Percentiles rank a stretch among this genome's conserved stretches.
phyloP scores from a whole-genome alignment of 1,140 invertebrate species.

The Papilio glaucus region DNA sequence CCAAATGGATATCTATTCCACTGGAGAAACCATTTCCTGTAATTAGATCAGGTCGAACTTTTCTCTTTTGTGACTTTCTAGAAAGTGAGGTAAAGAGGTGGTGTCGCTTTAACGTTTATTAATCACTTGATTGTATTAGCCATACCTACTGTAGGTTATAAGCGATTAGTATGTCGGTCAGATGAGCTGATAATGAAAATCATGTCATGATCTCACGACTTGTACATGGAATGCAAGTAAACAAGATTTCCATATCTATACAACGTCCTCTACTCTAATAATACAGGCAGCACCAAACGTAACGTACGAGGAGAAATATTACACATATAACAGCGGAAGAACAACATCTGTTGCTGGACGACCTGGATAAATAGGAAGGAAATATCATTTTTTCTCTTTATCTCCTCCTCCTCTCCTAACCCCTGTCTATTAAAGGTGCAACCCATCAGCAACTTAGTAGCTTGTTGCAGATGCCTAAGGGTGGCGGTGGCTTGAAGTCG shows the following conservation, averaged over 20 bases:
- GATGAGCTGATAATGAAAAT: not conserved
- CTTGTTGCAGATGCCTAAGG: no score
- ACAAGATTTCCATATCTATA: not conserved
- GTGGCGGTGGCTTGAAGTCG: no score
- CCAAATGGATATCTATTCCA: not conserved
- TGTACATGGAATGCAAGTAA: not conserved
- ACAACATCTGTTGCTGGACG: no score
- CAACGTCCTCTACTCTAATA: no score
- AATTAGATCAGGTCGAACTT: slow-evolving; percentile 1
- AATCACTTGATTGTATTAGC: not conserved
- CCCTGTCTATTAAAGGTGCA: no score
- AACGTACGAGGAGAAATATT: no score
- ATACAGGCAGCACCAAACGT: no score
- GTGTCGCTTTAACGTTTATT: not conserved
- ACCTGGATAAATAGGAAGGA: no score
- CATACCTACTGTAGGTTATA: not conserved
- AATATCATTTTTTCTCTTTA: no score
- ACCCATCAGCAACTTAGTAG: no score
- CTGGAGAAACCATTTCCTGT: not conserved
- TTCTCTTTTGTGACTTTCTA: not conserved
- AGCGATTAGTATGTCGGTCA: not conserved
- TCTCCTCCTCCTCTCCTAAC: no score
- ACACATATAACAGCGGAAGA: no score
- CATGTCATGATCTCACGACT: not conserved
- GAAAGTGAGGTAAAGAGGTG: not conserved